Evolutionary conservation across 2,113 vertebrate genomes (phyloP).

Genomic region (Athene cunicularia): DNA sequence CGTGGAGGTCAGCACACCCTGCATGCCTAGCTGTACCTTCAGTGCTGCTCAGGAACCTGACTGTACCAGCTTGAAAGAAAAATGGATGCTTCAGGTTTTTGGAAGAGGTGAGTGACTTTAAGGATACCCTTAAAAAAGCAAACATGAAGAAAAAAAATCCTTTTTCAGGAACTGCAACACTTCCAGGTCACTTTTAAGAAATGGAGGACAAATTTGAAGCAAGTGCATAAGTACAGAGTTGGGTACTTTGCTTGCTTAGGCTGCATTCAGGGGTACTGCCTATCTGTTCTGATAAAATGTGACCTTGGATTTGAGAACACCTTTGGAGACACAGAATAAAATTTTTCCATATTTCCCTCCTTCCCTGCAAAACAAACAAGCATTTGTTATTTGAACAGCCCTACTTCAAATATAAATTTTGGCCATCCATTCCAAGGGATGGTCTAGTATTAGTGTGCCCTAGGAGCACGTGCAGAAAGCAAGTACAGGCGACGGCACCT

Average conservation of each 20-base stretch:
- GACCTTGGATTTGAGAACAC: background rate
- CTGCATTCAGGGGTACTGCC: background rate
- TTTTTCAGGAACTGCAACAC: background rate
- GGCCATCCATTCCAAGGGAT: fast-evolving
- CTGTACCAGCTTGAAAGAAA: background rate
- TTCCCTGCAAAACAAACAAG: background rate
- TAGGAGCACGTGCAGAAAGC: background rate
- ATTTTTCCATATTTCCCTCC: background rate
- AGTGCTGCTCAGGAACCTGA: background rate
- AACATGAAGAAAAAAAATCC: background rate
- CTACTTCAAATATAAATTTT: background rate
- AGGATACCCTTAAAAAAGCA: background rate
- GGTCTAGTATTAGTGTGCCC: no score
- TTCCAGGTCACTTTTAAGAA: background rate
- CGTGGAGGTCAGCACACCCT: background rate
- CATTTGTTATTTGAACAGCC: background rate
- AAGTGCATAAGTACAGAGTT: background rate
- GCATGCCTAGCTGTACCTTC: background rate
- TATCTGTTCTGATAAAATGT: background rate
- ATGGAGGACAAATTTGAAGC: background rate
- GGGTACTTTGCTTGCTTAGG: background rate
- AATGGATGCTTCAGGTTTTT: background rate
- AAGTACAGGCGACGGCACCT: background rate
- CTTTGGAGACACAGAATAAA: background rate
- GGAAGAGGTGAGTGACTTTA: background rate